Evolutionary conservation across 2,113 vertebrate species (phyloP), one percentile per base, ranked within the genome.

Genomic region (Psittacula cyanocephala): DNA sequence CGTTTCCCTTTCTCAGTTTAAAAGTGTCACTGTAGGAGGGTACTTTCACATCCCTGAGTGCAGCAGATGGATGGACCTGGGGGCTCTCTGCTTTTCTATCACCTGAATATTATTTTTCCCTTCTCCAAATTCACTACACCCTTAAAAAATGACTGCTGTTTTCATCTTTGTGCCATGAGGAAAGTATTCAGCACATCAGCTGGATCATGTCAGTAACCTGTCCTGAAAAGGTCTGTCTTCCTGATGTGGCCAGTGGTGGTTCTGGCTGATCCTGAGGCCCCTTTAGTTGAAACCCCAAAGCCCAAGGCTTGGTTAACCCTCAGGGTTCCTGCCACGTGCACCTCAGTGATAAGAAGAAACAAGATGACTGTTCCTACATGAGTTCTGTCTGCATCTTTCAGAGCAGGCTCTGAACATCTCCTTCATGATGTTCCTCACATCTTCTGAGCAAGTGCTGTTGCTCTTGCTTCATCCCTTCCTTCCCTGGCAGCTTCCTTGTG

Each of bases 401-500:
- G 69, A 55, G n/a, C 81, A 44, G 31, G 10, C 69, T 76, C 52
- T 72, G 57, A 77, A 55, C 3, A 14, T 57, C 27, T 83, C 69
- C 81, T 82, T 80, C 50, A 5, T 55, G 79, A 41, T 28, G 25
- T 72, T 95, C 74, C 65, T 87, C 64, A 4, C 16, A 23, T 79
- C 35, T 47, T 88, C 86, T 71, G 60, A 65, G 77, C 62, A 11
- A 84, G 28, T 16, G 57, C 44, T 44, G n/a, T 28, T 88, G 63
- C 49, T 41, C n/a, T 71, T 2, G 2, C 85, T 88, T 62, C 49
- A 39, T 70, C 53, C 63, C 59, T 85, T 84, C 53, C 14, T 76
- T 92, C 91, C 63, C 60, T 93, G 65, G 96, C 94, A 81, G 95
- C 83, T 89, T 80, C 70, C 81, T 59, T 43, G 49, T n/a, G 33